These are phyloP conservation scores for Euzophera pinguis DNA, from an alignment of 2,888 invertebrate species.

Conservation along the genomic window DNA sequence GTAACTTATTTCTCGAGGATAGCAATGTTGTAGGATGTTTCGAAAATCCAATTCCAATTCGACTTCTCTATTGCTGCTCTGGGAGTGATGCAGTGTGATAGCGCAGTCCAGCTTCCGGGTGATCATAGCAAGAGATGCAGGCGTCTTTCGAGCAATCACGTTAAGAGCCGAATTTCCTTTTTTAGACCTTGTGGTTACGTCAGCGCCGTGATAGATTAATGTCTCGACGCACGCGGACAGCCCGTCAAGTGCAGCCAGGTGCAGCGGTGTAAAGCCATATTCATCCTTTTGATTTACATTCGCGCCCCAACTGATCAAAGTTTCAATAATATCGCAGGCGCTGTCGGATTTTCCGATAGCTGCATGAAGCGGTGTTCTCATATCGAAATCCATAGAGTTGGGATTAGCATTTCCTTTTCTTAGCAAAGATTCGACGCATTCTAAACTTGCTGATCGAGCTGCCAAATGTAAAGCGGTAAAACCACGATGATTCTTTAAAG, in stretches of 20 bases:
- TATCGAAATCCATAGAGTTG: conserved; percentile 89
- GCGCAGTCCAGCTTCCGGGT: conserved; percentile 90
- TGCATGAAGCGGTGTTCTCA: conserved; percentile 89
- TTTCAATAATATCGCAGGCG: conserved; percentile 89
- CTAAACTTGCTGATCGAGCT: conserved; percentile 87
- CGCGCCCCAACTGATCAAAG: conserved; percentile 88
- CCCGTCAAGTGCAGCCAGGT: conserved; percentile 92
- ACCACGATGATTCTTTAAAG: conserved; percentile 86
- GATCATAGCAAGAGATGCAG: conserved; percentile 90
- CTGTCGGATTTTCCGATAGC: conserved; percentile 91
- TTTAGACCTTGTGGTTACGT: conserved; percentile 92
- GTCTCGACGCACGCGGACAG: conserved; percentile 91
- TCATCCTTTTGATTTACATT: conserved; percentile 91
- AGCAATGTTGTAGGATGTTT: conserved; percentile 89
- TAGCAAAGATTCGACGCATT: conserved; percentile 88
- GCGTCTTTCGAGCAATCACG: conserved; percentile 92
- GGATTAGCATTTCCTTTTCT: conserved; percentile 88
- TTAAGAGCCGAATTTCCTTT: conserved; percentile 92
- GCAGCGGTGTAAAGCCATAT: conserved; percentile 91
- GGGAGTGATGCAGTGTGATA: conserved; percentile 87
- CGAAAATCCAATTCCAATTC: conserved; percentile 91
- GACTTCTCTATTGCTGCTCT: conserved; percentile 89
- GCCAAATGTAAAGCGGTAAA: conserved; percentile 93
- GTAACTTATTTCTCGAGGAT: conserved; percentile 91
- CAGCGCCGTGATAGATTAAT: conserved; percentile 90